Evolutionary conservation across 2,797 vertebrate genomes (phyloP).

Genomic region (Acipenser transmontanus): DNA sequence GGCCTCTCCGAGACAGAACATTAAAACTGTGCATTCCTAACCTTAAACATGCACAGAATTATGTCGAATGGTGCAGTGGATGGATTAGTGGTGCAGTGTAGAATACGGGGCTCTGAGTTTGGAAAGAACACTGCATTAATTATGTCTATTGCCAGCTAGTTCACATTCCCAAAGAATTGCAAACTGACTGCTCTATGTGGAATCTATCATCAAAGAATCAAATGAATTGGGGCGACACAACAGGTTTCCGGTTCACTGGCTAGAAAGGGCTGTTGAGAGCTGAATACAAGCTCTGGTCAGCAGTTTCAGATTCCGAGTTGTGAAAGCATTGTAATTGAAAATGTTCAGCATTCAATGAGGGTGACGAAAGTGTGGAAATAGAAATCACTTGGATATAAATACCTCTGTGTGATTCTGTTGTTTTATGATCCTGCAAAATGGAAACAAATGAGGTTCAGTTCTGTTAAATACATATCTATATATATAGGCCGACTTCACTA

Average conservation of each 20-base stretch:
- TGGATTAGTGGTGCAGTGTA: background rate
- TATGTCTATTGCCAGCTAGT: background rate
- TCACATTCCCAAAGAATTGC: background rate
- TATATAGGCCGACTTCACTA: background rate
- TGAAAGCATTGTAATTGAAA: background rate
- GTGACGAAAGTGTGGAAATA: no score
- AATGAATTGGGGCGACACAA: background rate
- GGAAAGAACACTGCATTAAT: background rate
- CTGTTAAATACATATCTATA: no score
- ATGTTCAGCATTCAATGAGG: no score
- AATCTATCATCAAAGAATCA: constrained; percentile 1
- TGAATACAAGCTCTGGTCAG: background rate
- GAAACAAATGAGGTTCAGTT: no score
- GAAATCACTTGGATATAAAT: no score
- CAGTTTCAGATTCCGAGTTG: background rate
- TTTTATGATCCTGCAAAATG: no score
- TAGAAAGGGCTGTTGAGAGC: background rate
- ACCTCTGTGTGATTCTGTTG: no score
- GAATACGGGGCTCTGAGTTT: background rate
- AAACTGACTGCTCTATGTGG: constrained; percentile 1
- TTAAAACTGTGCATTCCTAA: no score
- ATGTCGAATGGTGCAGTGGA: background rate
- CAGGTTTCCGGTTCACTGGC: background rate
- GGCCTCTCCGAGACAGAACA: no score
- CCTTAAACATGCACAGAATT: no score